Evolutionary conservation across 2,888 invertebrate genomes (phyloP).

Genomic region (Gibbula magus): DNA sequence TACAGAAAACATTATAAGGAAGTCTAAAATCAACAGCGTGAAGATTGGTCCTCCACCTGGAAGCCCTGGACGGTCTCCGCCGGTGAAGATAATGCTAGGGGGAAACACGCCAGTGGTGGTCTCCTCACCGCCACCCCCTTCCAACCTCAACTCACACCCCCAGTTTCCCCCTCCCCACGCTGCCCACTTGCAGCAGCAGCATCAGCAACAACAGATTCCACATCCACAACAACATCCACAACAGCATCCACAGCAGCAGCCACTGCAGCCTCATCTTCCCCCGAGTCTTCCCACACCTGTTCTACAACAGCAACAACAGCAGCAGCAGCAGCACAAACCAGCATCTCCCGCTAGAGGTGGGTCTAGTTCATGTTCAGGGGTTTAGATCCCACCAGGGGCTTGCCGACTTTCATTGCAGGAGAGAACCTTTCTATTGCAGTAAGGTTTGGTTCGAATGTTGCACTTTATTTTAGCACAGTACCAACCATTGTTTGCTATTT

Average conservation of each 20-base stretch:
- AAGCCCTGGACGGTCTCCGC: constrained; percentile 46
- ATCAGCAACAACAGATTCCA: background rate
- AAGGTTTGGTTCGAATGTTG: no score
- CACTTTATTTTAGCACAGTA: no score
- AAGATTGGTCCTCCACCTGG: background rate
- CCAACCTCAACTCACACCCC: constrained; percentile 11
- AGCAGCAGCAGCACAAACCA: constrained; percentile 35
- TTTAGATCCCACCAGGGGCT: background rate
- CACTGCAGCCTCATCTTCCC: background rate
- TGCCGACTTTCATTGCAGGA: background rate
- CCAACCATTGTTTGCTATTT: no score
- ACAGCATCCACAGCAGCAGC: constrained; percentile 8
- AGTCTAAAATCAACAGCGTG: background rate
- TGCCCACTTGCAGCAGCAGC: background rate
- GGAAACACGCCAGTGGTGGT: constrained; percentile 38
- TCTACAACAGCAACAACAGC: constrained; percentile 23
- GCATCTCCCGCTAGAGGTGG: constrained; percentile 43
- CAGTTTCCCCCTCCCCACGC: constrained; percentile 30
- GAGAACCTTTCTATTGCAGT: no score
- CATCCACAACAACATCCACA: background rate
- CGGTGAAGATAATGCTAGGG: constrained; percentile 55
- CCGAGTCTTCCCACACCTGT: constrained; percentile 36
- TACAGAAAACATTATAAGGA: background rate
- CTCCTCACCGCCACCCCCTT: constrained; percentile 11
- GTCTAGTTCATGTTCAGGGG: background rate